Evolutionary conservation across 2,888 invertebrate species (phyloP), one percentile per base, ranked within the genome.

Genomic region (Brassicogethes aeneus): DNA sequence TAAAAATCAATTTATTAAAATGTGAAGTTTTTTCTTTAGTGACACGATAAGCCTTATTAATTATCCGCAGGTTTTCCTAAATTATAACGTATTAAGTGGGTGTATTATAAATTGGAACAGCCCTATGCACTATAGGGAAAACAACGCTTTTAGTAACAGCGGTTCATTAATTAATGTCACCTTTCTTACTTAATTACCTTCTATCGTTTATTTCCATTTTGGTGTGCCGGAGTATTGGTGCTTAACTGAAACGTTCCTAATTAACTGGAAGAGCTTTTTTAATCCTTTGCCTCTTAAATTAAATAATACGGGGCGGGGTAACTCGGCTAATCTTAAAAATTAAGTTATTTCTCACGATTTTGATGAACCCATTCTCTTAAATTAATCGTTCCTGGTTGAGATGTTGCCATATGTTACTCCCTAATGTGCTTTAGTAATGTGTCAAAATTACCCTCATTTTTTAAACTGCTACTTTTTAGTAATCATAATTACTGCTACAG

Each of bases 121-220:
- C 46, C 47, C 50, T 48, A 37, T 36, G 43, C 41, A 46, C 46
- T 47, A 43, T 44, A 40, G 45, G 47, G 46, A 46, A 41, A 44
- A 41, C 44, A 41, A 39, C 46, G 47, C 46, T 48, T 50, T 46
- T 10, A 46, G 40, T 40, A 45, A 47, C 51, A 42, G 47, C 51
- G 45, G 51, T 59, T 56, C 60, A 61, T 61, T 59, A 61, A 59
- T 61, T 57, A 56, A 55, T 57, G 59, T 61, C 60, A 57, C 59
- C 59, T 59, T 56, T 53, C 53, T 48, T 54, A 52, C 51, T 54
- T 61, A 61, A 61, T 61, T 59, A 59, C 59, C 55, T 53, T 46
- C 46, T 43, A 52, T 55, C 56, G 53, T 55, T 57, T 52, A 56
- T 57, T 50, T 52, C 51, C 55, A 52, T 51, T 53, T 52, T 50